Base-by-base conservation (phyloP, 2,797 vertebrate genomes). In the Luscinia megarhynchos region DNA sequence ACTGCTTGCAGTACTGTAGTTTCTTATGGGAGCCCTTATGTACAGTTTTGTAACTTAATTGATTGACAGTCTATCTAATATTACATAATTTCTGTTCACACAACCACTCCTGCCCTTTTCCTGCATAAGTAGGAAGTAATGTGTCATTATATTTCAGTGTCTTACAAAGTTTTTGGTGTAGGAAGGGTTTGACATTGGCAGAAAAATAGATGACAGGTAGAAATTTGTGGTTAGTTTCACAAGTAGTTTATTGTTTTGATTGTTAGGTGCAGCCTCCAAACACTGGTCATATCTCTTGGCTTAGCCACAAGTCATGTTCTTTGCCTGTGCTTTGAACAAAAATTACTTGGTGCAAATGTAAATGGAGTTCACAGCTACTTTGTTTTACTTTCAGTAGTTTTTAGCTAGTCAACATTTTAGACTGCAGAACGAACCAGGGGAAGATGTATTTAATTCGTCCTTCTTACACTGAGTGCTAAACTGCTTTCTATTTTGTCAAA, bases 401-500 rank as follows among this genome's bases (percentile, higher is more conserved):
- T 67, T 53, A 53, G 18, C 29, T 59, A 36, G 32, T 20, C 40
- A 38, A n/a, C 2, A 0, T 24, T 66, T n/a, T 24, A 21, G 55
- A 23, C 64, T 67, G 48, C 11, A 57, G 61, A 54, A 50, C 2
- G 9, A 87, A 24, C 7, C 21, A 34, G 36, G 30, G 23, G 36
- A 46, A 58, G 6, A 3, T 38, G 15, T 24, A 11, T 16, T 57
- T 70, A 9, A 6, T 51, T 90, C 67, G 6, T 68, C 5, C 16
- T 76, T 23, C 29, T 66, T 45, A 23, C 7, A 11, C 20, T 11
- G 68, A 36, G 7, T 0, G 4, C 27, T 54, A 2, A 3, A 2
- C 16, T 34, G 3, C 40, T 21, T 55, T 24, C n/a, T 55, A 5
- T 51, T 68, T 34, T 59, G 38, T 41, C 10, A 69, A 48, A 58